Base-by-base conservation (phyloP, 2,888 invertebrate species). In the Phasia obesa region DNA sequence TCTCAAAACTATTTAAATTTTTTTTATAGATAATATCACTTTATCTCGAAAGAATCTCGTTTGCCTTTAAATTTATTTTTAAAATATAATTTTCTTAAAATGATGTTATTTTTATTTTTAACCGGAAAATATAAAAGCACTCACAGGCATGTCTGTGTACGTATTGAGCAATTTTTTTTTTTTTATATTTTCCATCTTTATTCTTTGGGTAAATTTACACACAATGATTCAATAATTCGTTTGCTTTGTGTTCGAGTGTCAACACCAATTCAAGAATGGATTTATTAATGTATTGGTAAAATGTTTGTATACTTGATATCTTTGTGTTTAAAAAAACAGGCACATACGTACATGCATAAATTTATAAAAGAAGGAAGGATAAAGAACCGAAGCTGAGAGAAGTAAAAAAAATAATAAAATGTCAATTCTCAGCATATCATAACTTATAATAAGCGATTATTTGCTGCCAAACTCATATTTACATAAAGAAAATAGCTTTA, bases 401-500 rank as follows among this genome's bases (percentile, higher is more conserved):
- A 31, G 4, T 19, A 49, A 53, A 67, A 27, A 62, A 65, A 31
- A 74, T 11, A 57, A 59, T 31, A 51, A 59, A 55, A 77, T 62
- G 69, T 51, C 57, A 77, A 42, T 64, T 77, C 77, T 77, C 81
- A 82, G 81, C 77, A 69, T 77, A 77, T 77, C 62, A 73, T 82
- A 77, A 77, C 55, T 81, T 81, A 76, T 73, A 77, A 81, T 77
- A 77, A 74, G 62, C 73, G 81, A 82, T 82, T 74, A 73, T 69
- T 73, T 27, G 67, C 57, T 77, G 81, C 77, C 81, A 82, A 70
- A 70, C 77, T 74, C 42, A 65, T 17, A n/a, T n/a, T n/a, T n/a
- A 25, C 42, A 57, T 9, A 19, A 64, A 38, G 2, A 62, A 11
- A 25, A 17, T n/a, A 17, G 13, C 15, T 23, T 15, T 15, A 4